A percentile compares a stretch with the other conserved stretches of the same genome.
These are phyloP conservation scores for Poecilia gillii DNA, from an alignment of 2,797 vertebrate genomes.

Conservation along the genomic window DNA sequence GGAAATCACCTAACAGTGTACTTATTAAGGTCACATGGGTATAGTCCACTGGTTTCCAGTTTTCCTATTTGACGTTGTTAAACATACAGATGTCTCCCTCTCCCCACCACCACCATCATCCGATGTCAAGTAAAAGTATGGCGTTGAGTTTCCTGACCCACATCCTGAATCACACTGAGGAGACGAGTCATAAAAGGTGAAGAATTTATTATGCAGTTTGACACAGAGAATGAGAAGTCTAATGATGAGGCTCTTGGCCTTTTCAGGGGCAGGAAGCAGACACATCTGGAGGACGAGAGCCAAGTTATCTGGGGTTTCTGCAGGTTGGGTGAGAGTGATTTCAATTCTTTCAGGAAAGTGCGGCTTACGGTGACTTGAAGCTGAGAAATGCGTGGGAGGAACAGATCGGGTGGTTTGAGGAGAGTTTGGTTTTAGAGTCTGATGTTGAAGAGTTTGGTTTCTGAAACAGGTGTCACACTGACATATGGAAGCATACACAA, in stretches of 20 bases:
- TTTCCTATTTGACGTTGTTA: constrained; percentile 69
- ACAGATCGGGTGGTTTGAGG: background rate
- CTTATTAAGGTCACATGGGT: constrained; percentile 69
- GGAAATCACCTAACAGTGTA: constrained; percentile 38
- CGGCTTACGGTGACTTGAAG: background rate
- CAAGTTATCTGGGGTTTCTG: background rate
- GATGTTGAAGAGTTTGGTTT: background rate
- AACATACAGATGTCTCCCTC: constrained; percentile 61
- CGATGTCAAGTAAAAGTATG: too few relatives aligned
- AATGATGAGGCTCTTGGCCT: background rate
- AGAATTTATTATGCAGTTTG: background rate
- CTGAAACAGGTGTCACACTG: too few relatives aligned
- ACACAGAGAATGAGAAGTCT: background rate
- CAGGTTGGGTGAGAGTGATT: background rate
- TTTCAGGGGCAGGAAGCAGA: background rate
- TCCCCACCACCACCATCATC: background rate
- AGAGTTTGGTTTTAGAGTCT: too few relatives aligned
- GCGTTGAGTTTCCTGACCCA: background rate
- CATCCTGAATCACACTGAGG: background rate
- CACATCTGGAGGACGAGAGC: background rate
- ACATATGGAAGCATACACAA: background rate
- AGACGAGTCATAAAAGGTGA: background rate
- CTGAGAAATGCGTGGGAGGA: background rate
- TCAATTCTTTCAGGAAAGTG: background rate
- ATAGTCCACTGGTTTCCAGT: constrained; percentile 43